Evolutionary conservation across 53 echinoderm and acorn worm species (phyloP).

Genomic region (Zoroaster sp.): DNA sequence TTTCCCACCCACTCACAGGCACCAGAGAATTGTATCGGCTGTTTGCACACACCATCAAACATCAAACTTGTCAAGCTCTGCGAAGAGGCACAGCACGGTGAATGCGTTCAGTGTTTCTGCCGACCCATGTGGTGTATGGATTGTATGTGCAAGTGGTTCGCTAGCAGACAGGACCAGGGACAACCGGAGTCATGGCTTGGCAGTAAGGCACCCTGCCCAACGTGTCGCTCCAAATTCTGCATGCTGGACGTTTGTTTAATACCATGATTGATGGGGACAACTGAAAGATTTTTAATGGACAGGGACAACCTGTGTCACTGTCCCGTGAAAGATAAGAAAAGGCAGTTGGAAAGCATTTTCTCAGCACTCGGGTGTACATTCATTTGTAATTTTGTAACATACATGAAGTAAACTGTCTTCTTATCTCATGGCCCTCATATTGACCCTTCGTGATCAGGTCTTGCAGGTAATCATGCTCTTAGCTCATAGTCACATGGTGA

Average conservation of each 20-base stretch:
- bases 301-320: no score
- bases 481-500: no score
- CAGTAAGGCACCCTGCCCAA: constrained; percentile 87
- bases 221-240: constrained; percentile 91
- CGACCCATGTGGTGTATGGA: constrained; percentile 96
- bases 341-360: no score
- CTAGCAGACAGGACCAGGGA: constrained; percentile 80
- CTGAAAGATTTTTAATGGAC: no score
- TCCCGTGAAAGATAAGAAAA: no score
- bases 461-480: no score
- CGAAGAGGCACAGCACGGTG: constrained; percentile 55
- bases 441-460: no score
- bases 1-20: no score
- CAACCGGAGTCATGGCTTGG: constrained; percentile 86
- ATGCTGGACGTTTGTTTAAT: constrained; percentile 81
- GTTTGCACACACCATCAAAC: constrained; percentile 78
- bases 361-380: no score
- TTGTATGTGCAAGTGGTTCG: constrained; percentile 98
- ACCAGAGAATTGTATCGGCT: constrained; percentile 85
- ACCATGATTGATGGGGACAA: neutral
- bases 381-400: no score
- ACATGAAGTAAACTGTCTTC: no score
- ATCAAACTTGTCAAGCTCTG: constrained; percentile 85
- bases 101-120: constrained; percentile 93
- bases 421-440: no score